These are phyloP conservation scores for Tetraodon nigroviridis DNA, from an alignment of 2,113 vertebrate species.

Conservation along the genomic window DNA sequence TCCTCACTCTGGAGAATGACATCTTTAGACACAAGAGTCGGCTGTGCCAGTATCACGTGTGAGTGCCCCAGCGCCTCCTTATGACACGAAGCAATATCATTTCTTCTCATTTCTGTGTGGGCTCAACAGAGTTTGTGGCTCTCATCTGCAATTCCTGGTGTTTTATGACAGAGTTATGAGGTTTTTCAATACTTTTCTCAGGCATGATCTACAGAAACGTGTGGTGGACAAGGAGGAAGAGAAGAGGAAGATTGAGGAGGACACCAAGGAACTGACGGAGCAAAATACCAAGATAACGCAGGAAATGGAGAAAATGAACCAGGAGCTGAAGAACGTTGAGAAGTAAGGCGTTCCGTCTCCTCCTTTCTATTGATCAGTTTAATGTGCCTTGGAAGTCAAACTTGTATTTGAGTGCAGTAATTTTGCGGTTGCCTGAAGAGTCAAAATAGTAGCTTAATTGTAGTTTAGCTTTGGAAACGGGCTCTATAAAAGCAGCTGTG, in stretches of 20 bases:
- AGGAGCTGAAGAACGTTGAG: slow-evolving; percentile 85
- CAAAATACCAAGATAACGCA: slow-evolving; percentile 80
- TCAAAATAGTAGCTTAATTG: not conserved
- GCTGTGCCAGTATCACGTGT: slow-evolving; percentile 90
- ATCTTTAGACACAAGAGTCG: slow-evolving; percentile 86
- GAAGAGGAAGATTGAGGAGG: slow-evolving; percentile 84
- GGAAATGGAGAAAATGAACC: slow-evolving; percentile 83
- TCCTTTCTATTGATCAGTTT: not conserved
- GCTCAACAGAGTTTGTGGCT: not conserved
- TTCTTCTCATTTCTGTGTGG: not conserved
- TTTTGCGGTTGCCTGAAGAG: not conserved
- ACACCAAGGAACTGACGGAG: slow-evolving; percentile 83
- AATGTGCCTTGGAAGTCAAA: not conserved
- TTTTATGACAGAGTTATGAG: too few relatives aligned
- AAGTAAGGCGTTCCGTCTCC: slow-evolving; percentile 74
- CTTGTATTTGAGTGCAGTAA: not conserved
- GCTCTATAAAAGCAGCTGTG: too few relatives aligned
- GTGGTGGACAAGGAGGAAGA: slow-evolving; percentile 78
- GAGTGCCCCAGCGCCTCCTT: slow-evolving; percentile 62
- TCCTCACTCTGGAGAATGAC: slow-evolving; percentile 88
- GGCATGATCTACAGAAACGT: slow-evolving; percentile 84
- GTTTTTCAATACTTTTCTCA: slow-evolving; percentile 47
- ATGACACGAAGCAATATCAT: slow-evolving; percentile 4
- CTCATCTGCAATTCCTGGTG: too few relatives aligned
- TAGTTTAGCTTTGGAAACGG: not conserved